Conservation (phyloP, 2,113 vertebrate species). For the Anoplopoma fimbria region DNA sequence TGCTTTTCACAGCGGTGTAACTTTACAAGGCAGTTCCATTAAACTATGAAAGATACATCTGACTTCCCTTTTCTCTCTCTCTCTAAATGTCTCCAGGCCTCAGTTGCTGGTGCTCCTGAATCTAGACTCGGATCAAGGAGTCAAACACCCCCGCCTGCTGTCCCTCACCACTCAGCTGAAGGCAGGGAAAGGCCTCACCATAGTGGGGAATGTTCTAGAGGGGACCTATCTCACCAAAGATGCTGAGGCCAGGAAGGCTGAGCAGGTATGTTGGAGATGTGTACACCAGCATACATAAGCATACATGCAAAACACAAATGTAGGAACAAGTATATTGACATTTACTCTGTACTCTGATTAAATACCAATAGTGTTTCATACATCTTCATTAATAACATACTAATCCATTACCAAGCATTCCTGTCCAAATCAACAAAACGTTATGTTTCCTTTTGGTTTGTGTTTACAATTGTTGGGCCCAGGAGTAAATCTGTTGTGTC, state of each 20-base stretch:
- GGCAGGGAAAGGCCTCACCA: slow-evolving; percentile 96
- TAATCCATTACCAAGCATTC: neutral
- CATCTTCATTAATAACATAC: neutral
- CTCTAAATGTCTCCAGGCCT: slow-evolving; percentile 81
- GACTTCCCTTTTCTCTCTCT: neutral
- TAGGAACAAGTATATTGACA: neutral
- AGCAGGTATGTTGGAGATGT: slow-evolving; percentile 85
- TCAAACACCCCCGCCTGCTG: slow-evolving; percentile 93
- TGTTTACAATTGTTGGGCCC: neutral
- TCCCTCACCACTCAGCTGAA: slow-evolving; percentile 95
- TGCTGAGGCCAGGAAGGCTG: slow-evolving; percentile 87
- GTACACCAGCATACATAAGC: neutral
- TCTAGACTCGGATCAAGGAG: slow-evolving; percentile 87
- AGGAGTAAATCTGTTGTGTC: neutral
- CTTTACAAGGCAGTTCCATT: neutral
- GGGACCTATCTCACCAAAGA: slow-evolving; percentile 93
- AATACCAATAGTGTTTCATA: neutral
- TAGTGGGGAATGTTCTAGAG: slow-evolving; percentile 93
- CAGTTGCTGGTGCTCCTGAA: slow-evolving; percentile 94
- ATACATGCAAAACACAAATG: neutral
- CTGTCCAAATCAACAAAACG: neutral
- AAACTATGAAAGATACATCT: neutral
- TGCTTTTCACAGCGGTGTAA: neutral
- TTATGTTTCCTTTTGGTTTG: neutral
- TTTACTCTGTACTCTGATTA: neutral